Evolutionary conservation across 2,888 invertebrate genomes (phyloP).

Genomic region (Ophion slaviceki): DNA sequence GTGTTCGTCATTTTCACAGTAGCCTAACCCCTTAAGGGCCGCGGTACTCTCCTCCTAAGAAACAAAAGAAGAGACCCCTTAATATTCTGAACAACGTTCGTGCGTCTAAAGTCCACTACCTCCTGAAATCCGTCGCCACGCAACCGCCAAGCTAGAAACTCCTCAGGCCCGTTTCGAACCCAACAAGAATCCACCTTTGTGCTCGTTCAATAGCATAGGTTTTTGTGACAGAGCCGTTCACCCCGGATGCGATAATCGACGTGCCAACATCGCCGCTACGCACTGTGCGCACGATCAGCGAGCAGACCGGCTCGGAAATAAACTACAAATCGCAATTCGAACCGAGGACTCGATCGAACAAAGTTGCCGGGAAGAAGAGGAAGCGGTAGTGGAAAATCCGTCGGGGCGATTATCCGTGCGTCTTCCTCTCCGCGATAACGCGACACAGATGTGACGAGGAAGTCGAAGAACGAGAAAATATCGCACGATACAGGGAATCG

Average conservation of each 20-base stretch:
- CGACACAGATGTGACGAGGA: constrained; percentile 1
- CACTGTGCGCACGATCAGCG: constrained; percentile 70
- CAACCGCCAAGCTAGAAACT: background rate
- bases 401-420: background rate
- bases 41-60: background rate
- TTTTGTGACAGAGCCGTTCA: constrained; percentile 31
- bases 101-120: background rate
- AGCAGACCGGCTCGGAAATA: constrained; percentile 71
- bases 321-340: constrained; percentile 70
- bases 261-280: constrained; percentile 71
- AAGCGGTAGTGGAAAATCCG: constrained; percentile 64
- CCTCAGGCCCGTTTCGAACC: background rate
- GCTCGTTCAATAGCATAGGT: background rate
- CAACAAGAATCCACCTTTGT: background rate
- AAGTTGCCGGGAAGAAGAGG: constrained; percentile 63
- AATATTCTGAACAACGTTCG: too few species aligned
- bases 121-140: background rate
- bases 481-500: constrained; percentile 12
- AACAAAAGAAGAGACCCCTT: background rate
- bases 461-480: constrained; percentile 18
- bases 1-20: too few species aligned
- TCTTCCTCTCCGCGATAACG: constrained; percentile 24
- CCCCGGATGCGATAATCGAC: constrained; percentile 33
- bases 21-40: too few species aligned
- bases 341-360: constrained; percentile 59